These are phyloP conservation scores for Philypnodon macrostomus DNA, from an alignment of 2,797 vertebrate species.

Conservation along the genomic window DNA sequence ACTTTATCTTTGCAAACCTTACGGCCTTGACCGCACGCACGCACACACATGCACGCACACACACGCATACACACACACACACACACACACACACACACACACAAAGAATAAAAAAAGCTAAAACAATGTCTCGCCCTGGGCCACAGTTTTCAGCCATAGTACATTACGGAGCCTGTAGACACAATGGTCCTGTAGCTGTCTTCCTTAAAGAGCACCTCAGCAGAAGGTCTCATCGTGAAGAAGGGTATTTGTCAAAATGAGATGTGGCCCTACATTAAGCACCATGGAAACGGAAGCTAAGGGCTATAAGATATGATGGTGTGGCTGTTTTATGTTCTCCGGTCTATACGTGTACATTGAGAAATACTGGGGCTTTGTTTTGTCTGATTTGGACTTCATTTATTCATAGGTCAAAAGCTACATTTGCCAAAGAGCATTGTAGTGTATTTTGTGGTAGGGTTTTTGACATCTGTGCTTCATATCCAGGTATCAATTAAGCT, in stretches of 20 bases:
- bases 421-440: no score
- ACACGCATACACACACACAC: slow-evolving; percentile 26
- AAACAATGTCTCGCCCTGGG: slow-evolving; percentile 68
- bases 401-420: no score
- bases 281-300: background rate
- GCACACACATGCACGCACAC: slow-evolving; percentile 30
- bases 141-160: slow-evolving; percentile 66
- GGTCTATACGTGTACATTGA: no score
- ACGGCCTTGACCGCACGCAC: slow-evolving; percentile 45
- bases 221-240: background rate
- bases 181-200: slow-evolving; percentile 49
- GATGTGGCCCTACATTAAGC: background rate
- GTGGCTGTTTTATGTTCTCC: background rate
- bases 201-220: slow-evolving; percentile 49
- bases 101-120: slow-evolving; percentile 25
- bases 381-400: no score
- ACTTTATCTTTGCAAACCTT: slow-evolving; percentile 69
- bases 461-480: no score
- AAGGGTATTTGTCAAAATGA: background rate
- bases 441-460: no score
- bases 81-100: slow-evolving; percentile 29
- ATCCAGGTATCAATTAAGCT: no score
- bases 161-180: slow-evolving; percentile 66
- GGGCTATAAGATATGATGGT: no score
- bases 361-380: no score